A percentile compares a stretch with the other conserved stretches of the same genome.
phyloP scores from a whole-genome alignment of 2,888 invertebrate genomes.

The Campoletis raptor region DNA sequence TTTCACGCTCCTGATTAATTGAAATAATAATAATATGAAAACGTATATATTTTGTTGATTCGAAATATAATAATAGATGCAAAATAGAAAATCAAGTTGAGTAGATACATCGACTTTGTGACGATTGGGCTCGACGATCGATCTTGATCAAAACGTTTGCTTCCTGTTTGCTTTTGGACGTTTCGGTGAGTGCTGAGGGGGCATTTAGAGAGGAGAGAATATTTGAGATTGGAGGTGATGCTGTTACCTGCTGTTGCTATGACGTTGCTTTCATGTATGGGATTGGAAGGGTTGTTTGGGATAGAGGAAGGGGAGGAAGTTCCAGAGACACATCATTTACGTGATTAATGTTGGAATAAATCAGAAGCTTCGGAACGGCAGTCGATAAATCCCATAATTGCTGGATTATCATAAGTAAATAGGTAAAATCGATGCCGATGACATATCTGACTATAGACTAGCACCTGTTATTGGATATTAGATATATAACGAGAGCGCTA shows the following conservation, averaged over 20 bases:
- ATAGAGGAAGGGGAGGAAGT: conserved; percentile 71
- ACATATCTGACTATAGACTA: conserved; percentile 72
- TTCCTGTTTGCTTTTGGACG: conserved; percentile 78
- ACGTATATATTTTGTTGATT: neutral
- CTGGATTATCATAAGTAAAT: conserved; percentile 84
- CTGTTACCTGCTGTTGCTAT: conserved; percentile 43
- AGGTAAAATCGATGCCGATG: conserved; percentile 77
- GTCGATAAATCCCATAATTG: conserved; percentile 84
- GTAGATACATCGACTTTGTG: conserved; percentile 68
- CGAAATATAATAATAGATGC: conserved; percentile 1
- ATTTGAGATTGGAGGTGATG: conserved; percentile 44
- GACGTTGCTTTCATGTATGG: conserved; percentile 74
- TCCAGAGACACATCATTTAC: conserved; percentile 83
- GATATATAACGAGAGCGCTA: conserved; percentile 53
- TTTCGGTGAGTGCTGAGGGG: conserved; percentile 62
- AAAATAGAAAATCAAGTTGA: conserved; percentile 33
- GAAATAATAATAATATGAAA: neutral
- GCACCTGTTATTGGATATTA: conserved; percentile 73
- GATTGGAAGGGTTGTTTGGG: conserved; percentile 71
- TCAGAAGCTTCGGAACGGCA: conserved; percentile 82
- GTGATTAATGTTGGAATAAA: conserved; percentile 85
- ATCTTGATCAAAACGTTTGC: conserved; percentile 84
- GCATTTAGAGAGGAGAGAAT: conserved; percentile 71
- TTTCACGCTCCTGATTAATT: neutral
- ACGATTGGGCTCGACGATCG: conserved; percentile 78